Evolutionary conservation across 2,888 invertebrate species (phyloP), one percentile per base, ranked within the genome.

Genomic region (Polydrusus cervinus): DNA sequence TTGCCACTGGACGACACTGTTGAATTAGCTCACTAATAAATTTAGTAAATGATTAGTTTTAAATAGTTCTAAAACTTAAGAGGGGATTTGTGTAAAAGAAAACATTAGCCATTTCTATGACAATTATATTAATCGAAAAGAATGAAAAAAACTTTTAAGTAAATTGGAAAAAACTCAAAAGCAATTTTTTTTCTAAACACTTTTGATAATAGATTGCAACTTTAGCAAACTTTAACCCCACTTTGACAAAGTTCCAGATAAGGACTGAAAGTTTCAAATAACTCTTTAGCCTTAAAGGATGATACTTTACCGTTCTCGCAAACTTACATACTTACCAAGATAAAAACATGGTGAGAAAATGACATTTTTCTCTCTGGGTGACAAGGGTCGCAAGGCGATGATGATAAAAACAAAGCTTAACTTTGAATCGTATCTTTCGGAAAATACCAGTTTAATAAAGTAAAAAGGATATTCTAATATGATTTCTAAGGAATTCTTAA

Each of bases 321-420:
- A 66, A 66, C 51, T 66, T 66, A 66, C 53, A 66, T 66, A 66
- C 66, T 66, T 66, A 40, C 51, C 53, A 38, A 49, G 66, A 66
- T 66, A 66, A 66, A 66, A 66, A 66, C 66, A 34, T 49, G 66
- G 51, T 16, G 66, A 51, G 66, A 66, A 65, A 66, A 66, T 66
- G 66, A 66, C 53, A 66, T 66, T 66, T 66, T 66, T 66, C 66
- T 53, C 66, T 66, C 51, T 66, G 20, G 51, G 40, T 53, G 49
- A 66, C 38, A 51, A 51, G 66, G 66, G 66, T 66, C 38, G 51
- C 66, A 38, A 34, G 16, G 3, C n/a, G 34, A 38, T 57, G 14
- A 34, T 57, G 38, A 57, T 57, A 57, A 38, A 55, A 57, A 57
- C 57, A 57, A 57, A 13, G 8, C 38, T 16, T 10, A 38, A 34